Base-by-base conservation (phyloP, 1,140 invertebrate genomes). In the Ceratina australensis region DNA sequence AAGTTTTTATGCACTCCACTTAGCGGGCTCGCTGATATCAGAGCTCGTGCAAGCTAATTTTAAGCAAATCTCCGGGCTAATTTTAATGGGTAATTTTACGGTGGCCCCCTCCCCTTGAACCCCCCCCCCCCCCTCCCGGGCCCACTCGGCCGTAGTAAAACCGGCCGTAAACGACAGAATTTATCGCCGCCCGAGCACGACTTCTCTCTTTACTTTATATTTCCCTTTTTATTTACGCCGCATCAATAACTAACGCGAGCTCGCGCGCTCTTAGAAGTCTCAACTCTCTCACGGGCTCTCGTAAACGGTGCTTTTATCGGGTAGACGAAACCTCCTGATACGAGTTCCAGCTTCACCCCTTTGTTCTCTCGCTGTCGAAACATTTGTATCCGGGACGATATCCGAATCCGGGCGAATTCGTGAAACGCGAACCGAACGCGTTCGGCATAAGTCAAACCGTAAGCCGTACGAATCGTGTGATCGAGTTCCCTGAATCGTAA, bases 321-420 rank as follows among this genome's bases (percentile, higher is more conserved):
- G 10, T 42, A 42, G 33, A 33, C 3, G 33, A 33, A 42, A 42
- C 33, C 42, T 24, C n/a, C 67, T 22, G 52, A 57, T 18, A 56
- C 33, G 12, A 12, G 18, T 15, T 33, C 28, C 2, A 15, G 16
- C 22, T 26, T 71, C 33, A 42, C 26, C 42, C 18, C 56, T 60
- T 72, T 72, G 47, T 64, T 47, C 47, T 16, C 15, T 10, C n/a
- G 7, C 15, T 3, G 33, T 7, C 33, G 26, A 61, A 72, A 64
- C 59, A 64, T 72, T 72, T 72, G 59, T 59, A 63, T 72, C 18
- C 24, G 18, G 15, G 42, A n/a, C 20, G 49, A 72, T 64, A 72
- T 72, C 59, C 47, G 63, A 54, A 72, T 52, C 59, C 59, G 3
- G 13, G 12, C 57, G 68, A 60, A 33, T 15, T 60, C 56, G 54